Percentiles rank a stretch among this genome's conserved stretches.
phyloP scores from a whole-genome alignment of 2,113 vertebrate genomes.

The Charadrius vociferus region DNA sequence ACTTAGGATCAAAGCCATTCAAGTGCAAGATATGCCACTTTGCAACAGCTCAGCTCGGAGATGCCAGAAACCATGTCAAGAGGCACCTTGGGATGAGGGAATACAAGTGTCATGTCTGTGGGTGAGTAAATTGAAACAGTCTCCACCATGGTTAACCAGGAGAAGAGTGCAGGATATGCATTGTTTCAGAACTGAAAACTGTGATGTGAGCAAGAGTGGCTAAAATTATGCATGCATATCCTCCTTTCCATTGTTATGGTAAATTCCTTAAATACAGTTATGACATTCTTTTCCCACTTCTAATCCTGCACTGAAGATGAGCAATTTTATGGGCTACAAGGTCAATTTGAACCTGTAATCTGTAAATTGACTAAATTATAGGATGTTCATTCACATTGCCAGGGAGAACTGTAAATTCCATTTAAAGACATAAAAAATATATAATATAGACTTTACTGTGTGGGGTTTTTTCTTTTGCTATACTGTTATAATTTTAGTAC shows the following conservation, averaged over 20 bases:
- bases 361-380: constrained; percentile 92
- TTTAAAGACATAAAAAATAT: constrained; percentile 81
- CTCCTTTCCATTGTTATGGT: constrained; percentile 86
- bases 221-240: constrained; percentile 80
- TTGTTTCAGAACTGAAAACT: constrained; percentile 75
- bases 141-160: constrained; percentile 56
- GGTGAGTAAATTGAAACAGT: constrained; percentile 86
- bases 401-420: constrained; percentile 85
- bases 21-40: constrained; percentile 99
- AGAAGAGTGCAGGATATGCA: constrained; percentile 54
- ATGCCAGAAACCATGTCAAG: constrained; percentile 98
- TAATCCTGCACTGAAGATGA: constrained; percentile 82
- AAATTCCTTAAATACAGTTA: constrained; percentile 86
- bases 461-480: constrained; percentile 63
- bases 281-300: constrained; percentile 85
- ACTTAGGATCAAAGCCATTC: constrained; percentile 97
- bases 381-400: constrained; percentile 88
- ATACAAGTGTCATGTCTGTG: constrained; percentile 98
- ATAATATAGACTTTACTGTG: constrained; percentile 82
- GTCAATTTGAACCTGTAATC: constrained; percentile 90
- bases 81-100: constrained; percentile 98
- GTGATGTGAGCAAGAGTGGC: constrained; percentile 74
- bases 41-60: constrained; percentile 96
- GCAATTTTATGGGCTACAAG: constrained; percentile 86
- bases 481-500: constrained; percentile 74